Evolutionary conservation across 2,888 invertebrate species (phyloP), one percentile per base, ranked within the genome.

Genomic region (Xanthia togata): DNA sequence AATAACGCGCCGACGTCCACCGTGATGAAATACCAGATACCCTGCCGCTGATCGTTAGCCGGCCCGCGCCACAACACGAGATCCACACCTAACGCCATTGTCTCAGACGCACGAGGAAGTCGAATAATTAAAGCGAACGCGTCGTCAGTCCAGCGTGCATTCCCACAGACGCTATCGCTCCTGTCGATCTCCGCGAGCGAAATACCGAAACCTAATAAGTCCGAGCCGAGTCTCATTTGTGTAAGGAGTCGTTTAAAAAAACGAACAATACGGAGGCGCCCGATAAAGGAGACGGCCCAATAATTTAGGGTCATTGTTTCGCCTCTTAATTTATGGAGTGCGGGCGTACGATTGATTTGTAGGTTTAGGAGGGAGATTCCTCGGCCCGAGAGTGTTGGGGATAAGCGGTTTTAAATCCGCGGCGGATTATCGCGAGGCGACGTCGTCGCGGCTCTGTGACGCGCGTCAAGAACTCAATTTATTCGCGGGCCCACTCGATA

Each of bases 251-350:
- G 89, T 89, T 90, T 90, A 92, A 91, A 93, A 95, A 96, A 94
- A 94, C 91, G 93, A 94, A 95, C 93, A 93, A 94, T 93, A 93
- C 94, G 90, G 87, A 89, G 86, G 88, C 86, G 87, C 90, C 92
- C 93, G 95, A 96, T 95, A 95, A 95, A 95, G 90, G 92, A 94
- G 95, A 94, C 94, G 95, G 94, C 91, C 94, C 94, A 94, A 96
- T 95, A 96, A 96, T 96, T 96, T 96, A 96, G 95, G 95, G 96
- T 96, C 96, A 96, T 96, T 96, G 96, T 96, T 96, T 94, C 95
- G 92, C 85, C 88, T 87, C 93, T 95, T 96, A 96, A 96, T 96
- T 96, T 96, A 96, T 96, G 95, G 96, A 95, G 96, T 96, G 96
- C 94, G 95, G 93, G 93, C 88, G 93, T 89, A 90, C 94, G 96